Percentiles rank a stretch among this genome's conserved stretches.
Conservation (phyloP, 2,888 invertebrate species). For the Caenorhabditis angaria region DNA sequence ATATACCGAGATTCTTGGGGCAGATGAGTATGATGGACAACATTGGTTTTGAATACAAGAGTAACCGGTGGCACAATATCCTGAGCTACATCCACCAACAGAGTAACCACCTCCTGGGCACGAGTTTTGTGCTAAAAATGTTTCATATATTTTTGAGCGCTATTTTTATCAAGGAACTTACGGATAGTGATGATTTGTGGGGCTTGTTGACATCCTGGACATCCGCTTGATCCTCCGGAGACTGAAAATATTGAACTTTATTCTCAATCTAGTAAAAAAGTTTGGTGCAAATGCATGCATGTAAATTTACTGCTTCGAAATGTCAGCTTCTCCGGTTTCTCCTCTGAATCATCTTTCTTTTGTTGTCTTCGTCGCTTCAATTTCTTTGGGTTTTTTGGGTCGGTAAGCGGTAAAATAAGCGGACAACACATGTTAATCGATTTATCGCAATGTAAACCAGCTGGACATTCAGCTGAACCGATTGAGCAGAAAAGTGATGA, state of each 20-base stretch:
- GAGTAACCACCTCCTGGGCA: constrained; percentile 65
- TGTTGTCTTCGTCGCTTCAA: constrained; percentile 28
- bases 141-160: neutral
- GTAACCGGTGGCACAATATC: constrained; percentile 65
- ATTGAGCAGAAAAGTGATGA: constrained; percentile 55
- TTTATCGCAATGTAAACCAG: constrained; percentile 66
- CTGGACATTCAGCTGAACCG: constrained; percentile 59
- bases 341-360: constrained; percentile 1
- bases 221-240: constrained; percentile 38
- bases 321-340: no score
- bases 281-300: constrained; percentile 9
- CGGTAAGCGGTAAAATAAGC: constrained; percentile 63
- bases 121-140: constrained; percentile 43
- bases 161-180: constrained; percentile 26
- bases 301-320: neutral
- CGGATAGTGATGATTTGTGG: constrained; percentile 62
- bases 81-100: constrained; percentile 61
- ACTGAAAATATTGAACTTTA: constrained; percentile 31
- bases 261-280: neutral
- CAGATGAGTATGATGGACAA: constrained; percentile 55
- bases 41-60: constrained; percentile 59
- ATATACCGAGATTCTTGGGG: constrained; percentile 49
- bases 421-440: constrained; percentile 66
- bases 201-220: constrained; percentile 55
- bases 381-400: constrained; percentile 48